These are phyloP conservation scores for Protophormia terraenovae DNA, from an alignment of 2,888 invertebrate genomes.

Conservation along the genomic window DNA sequence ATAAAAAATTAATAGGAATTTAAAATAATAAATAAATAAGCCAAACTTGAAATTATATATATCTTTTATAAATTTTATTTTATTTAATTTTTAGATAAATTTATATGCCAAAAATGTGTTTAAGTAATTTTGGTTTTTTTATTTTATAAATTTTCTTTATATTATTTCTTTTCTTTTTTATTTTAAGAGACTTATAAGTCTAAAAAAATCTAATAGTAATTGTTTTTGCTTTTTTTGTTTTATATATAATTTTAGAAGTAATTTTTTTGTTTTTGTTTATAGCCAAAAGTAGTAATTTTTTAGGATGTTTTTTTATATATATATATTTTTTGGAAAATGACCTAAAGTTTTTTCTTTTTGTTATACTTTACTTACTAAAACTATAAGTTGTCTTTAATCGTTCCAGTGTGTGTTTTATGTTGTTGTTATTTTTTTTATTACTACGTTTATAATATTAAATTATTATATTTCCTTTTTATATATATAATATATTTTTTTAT, in stretches of 20 bases:
- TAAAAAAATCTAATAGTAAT: constrained; percentile 56
- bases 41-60: constrained; percentile 7
- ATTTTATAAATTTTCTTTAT: constrained; percentile 63
- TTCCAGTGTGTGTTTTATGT: background rate
- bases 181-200: constrained; percentile 47
- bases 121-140: constrained; percentile 8
- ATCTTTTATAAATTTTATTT: background rate
- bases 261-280: constrained; percentile 45
- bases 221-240: constrained; percentile 15
- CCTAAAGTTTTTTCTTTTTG: constrained; percentile 56
- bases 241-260: constrained; percentile 64
- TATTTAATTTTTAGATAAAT: constrained; percentile 15
- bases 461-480: background rate
- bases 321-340: constrained; percentile 44
- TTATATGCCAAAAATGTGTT: constrained; percentile 48
- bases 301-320: constrained; percentile 23
- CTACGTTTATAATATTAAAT: constrained; percentile 49
- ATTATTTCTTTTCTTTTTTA: constrained; percentile 27
- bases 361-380: constrained; percentile 48
- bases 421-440: constrained; percentile 32
- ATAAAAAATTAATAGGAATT: background rate
- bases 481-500: constrained; percentile 32
- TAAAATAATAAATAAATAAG: background rate
- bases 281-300: constrained; percentile 62
- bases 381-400: constrained; percentile 43